Evolutionary conservation across 2,888 invertebrate genomes (phyloP).

Genomic region (Nephrocerus scutellatus): DNA sequence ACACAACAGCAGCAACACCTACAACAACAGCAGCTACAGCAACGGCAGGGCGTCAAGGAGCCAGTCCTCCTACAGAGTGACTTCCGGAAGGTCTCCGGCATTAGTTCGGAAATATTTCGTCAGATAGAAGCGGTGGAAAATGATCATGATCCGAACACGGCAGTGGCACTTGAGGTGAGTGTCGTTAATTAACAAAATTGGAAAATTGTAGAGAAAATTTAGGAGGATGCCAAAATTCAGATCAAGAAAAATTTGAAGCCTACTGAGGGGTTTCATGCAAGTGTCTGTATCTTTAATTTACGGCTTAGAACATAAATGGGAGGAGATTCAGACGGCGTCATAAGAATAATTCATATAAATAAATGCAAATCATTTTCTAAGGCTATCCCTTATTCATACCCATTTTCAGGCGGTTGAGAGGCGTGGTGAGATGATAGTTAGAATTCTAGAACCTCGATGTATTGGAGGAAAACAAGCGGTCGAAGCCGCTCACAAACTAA

Average conservation of each 20-base stretch:
- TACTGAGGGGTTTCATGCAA: too few species aligned
- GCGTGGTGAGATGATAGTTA: slow-evolving; percentile 91
- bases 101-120: slow-evolving; percentile 92
- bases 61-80: slow-evolving; percentile 85
- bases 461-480: slow-evolving; percentile 81
- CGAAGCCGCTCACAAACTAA: slow-evolving; percentile 81
- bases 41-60: slow-evolving; percentile 49
- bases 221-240: too few species aligned
- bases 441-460: slow-evolving; percentile 80
- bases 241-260: too few species aligned
- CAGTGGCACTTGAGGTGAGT: slow-evolving; percentile 76
- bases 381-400: background rate
- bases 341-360: background rate
- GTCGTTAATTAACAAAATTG: too few species aligned
- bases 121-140: slow-evolving; percentile 96
- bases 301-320: too few species aligned
- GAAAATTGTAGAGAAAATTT: too few species aligned
- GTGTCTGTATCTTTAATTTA: too few species aligned
- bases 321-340: too few species aligned
- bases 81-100: slow-evolving; percentile 93
- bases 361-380: background rate
- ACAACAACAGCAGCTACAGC: slow-evolving; percentile 47
- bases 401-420: slow-evolving; percentile 69
- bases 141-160: slow-evolving; percentile 88
- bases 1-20: slow-evolving; percentile 39